phyloP scores from a whole-genome alignment of 2,888 invertebrate species.

The Phortica okadai region DNA sequence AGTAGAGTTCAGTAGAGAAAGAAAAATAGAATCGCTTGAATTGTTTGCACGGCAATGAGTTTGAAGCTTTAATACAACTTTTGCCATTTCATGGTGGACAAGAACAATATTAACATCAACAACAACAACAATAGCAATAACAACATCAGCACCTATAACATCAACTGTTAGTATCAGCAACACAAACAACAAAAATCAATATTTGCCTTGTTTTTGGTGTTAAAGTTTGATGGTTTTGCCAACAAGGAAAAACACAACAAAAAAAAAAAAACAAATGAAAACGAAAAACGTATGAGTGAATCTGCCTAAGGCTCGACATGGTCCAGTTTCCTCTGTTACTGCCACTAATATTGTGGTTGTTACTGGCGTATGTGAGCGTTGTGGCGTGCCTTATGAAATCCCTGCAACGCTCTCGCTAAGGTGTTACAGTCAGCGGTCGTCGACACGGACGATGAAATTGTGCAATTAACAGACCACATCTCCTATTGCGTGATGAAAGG shows the following conservation, averaged over 20 bases:
- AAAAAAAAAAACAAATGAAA: not conserved
- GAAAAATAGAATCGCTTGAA: no score
- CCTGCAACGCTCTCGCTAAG: not conserved
- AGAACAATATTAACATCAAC: not conserved
- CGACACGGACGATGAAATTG: not conserved
- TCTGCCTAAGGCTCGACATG: not conserved
- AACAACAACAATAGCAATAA: not conserved
- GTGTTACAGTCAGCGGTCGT: not conserved
- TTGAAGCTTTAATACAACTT: constrained; percentile 12
- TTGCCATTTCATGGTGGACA: constrained; percentile 15
- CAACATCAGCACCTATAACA: not conserved
- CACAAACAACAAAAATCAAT: constrained; percentile 26
- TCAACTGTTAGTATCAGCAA: not conserved
- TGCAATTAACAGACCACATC: not conserved
- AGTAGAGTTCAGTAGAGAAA: no score
- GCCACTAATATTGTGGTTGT: not conserved
- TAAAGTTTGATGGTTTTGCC: constrained; percentile 26
- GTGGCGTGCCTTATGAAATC: not conserved
- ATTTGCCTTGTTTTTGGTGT: constrained; percentile 31
- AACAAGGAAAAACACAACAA: not conserved
- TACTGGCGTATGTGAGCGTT: not conserved
- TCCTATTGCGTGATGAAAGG: not conserved
- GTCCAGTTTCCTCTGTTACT: not conserved
- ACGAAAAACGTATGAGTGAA: constrained; percentile 19
- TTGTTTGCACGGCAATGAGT: no score